Base-by-base conservation (phyloP, 2,888 invertebrate genomes). In the Cheilosia impressa region DNA sequence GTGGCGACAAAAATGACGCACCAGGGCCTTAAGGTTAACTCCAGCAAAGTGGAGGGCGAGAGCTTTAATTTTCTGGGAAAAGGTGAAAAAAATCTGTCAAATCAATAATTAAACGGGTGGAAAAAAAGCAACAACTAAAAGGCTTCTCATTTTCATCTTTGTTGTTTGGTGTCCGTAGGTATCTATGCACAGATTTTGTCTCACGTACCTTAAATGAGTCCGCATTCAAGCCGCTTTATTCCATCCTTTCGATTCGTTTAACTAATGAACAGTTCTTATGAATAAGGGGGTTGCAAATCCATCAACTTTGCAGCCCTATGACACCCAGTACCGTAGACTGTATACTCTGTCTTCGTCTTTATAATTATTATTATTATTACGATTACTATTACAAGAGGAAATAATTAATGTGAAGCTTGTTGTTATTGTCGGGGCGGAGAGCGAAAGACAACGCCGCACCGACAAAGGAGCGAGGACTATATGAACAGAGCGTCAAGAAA, bases 331-430 rank as follows among this genome's bases (percentile, higher is more conserved):
- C 68, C 52, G 38, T 65, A 53, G 69, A 27, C 27, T 27, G 27
- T 6, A 27, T 1, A 73, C 58, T 58, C 65, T 53, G 43, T 19
- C 58, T 69, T 75, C 84, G 60, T 71, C 65, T 71, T 79, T 60
- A 73, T 72, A 55, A 83, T 84, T 71, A 84, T 84, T 80, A 84
- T 83, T 83, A 83, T 83, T 83, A 84, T 84, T 84, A 71, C 84
- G 84, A 84, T 84, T 80, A 84, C 84, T 71, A 76, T 75, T 84
- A 84, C 84, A 84, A 84, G 80, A 76, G 84, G 84, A 84, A 84
- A 84, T 84, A 84, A 84, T 84, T 84, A 84, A 84, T 84, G 80
- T 76, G 80, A 66, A 84, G 71, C 76, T 80, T 84, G 84, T 55
- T 80, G 75, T 71, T 71, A 58, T 66, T 72, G 77, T 58, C 62